Conservation (phyloP, 2,797 vertebrate species). For the Poliocrania exsul region DNA sequence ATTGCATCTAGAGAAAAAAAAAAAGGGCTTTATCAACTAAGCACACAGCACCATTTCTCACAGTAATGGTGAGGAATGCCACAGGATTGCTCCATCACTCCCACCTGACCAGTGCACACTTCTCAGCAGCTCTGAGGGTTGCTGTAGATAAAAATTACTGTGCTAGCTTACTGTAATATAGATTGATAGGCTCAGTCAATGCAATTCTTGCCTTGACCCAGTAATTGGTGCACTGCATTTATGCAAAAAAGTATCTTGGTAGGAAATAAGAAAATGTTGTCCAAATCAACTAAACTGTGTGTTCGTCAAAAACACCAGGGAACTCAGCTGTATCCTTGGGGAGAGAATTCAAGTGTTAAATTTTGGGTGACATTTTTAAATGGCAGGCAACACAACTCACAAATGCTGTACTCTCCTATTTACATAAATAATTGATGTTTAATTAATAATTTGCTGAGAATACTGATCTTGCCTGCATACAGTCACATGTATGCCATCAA, state of each 20-base stretch:
- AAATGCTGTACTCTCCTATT: background rate
- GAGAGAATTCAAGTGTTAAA: background rate
- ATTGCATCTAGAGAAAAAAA: background rate
- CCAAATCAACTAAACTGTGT: background rate
- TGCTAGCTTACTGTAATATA: background rate
- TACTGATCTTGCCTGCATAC: background rate
- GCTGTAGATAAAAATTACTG: background rate
- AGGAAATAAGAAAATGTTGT: background rate
- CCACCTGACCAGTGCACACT: background rate
- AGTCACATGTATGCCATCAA: background rate
- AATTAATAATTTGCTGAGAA: constrained; percentile 1
- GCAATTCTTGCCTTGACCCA: background rate
- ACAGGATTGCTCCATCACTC: background rate
- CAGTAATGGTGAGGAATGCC: background rate
- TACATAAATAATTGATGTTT: background rate
- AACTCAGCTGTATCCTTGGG: background rate
- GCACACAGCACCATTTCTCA: background rate
- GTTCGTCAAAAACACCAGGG: constrained; percentile 20
- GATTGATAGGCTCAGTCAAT: background rate
- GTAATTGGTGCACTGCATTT: background rate
- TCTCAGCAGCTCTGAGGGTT: background rate
- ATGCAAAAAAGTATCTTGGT: background rate
- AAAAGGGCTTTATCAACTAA: background rate
- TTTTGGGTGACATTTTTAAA: constrained; percentile 18
- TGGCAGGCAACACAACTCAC: background rate